Base-by-base conservation (phyloP, 2,113 vertebrate genomes). In the Centropus unirufus region DNA sequence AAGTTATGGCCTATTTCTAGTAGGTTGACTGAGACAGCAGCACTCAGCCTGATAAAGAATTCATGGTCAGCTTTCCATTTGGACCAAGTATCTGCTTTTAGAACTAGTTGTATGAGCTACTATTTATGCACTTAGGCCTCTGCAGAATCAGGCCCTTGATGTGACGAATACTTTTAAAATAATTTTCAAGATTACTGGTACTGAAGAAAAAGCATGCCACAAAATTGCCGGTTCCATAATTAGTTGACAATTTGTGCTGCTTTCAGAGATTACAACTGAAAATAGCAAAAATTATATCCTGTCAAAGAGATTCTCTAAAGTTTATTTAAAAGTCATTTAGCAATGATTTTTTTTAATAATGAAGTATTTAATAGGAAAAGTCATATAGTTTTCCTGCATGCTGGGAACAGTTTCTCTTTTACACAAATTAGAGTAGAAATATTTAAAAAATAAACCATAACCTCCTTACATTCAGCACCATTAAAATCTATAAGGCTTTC, bases 261-360 rank as follows among this genome's bases (percentile, higher is more conserved):
- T 76, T 78, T 73, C 87, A 90, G 75, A 89, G 51, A 34, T 23
- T 59, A 58, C 49, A 23, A 23, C 1, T 47, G 64, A 70, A 92
- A 80, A 11, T n/a, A 88, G 24, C 30, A 93, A 62, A 88, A 92
- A 96, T 92, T 90, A 87, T 42, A 89, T 29, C 55, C 57, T 83
- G 17, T 63, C 74, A 90, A 85, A 72, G 34, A 89, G 39, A 80
- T 58, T 54, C 29, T 47, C 62, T 62, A 17, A 83, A 69, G 16
- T 92, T 89, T 62, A 76, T 80, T 90, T 76, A 62, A 79, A 78
- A 47, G 47, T 47, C 47, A 47, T 47, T 47, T 47, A 47, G 40
- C 44, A 83, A 47, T 54, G 23, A 36, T n/a, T 55, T 82, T 42
- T 73, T 54, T 8, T 54, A 9, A 64, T 16, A 54, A 34, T 68